phyloP scores from a whole-genome alignment of 2,888 invertebrate genomes.

The Hirudinaria manillensis region DNA sequence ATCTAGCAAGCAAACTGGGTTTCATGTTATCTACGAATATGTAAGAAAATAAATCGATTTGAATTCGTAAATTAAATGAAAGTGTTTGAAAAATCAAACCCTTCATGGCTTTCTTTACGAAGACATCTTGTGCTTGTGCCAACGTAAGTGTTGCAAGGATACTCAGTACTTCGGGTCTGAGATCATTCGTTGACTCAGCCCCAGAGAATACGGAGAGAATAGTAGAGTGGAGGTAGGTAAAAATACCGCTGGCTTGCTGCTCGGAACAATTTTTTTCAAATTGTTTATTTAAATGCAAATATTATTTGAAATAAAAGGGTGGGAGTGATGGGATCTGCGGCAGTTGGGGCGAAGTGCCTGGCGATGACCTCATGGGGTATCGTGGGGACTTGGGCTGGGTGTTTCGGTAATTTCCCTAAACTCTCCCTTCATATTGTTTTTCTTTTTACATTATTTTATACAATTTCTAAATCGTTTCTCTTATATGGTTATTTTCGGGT shows the following conservation, averaged over 20 bases:
- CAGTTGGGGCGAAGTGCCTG: too few relatives aligned
- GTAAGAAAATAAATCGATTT: neutral
- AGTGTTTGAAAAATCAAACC: constrained; percentile 48
- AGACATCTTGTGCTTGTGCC: constrained; percentile 96
- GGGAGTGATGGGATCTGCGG: too few relatives aligned
- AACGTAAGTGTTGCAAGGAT: constrained; percentile 83
- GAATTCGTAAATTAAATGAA: too few relatives aligned
- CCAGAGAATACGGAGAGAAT: constrained; percentile 67
- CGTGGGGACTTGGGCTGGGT: too few relatives aligned
- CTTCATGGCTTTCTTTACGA: constrained; percentile 79
- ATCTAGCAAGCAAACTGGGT: constrained; percentile 80
- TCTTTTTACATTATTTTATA: too few relatives aligned
- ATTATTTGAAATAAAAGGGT: too few relatives aligned
- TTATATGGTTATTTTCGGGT: too few relatives aligned
- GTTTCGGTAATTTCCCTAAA: too few relatives aligned
- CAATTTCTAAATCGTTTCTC: too few relatives aligned
- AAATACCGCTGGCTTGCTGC: constrained; percentile 83
- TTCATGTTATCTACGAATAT: constrained; percentile 79
- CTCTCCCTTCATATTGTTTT: too few relatives aligned
- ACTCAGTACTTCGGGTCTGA: constrained; percentile 80
- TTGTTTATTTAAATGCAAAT: too few relatives aligned
- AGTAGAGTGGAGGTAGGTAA: constrained; percentile 70
- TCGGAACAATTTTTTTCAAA: neutral
- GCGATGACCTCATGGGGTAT: too few relatives aligned
- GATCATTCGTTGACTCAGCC: constrained; percentile 90